Evolutionary conservation across 2,113 vertebrate genomes (phyloP).

Genomic region (Lepus americanus): DNA sequence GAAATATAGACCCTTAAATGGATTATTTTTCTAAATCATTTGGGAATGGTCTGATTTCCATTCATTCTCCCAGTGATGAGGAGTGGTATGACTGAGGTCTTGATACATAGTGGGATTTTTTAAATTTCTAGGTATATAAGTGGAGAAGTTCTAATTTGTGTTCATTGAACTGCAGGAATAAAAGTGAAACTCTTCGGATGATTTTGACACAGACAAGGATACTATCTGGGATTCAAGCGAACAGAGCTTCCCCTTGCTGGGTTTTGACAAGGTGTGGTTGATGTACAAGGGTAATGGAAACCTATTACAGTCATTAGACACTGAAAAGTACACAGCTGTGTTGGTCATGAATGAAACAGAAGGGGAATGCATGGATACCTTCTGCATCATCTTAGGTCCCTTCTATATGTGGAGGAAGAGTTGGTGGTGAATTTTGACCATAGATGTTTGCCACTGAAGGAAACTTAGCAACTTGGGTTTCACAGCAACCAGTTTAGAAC

Average conservation of each 20-base stretch:
- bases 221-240: neutral
- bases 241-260: neutral
- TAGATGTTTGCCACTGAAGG: neutral
- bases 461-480: neutral
- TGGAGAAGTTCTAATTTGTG: neutral
- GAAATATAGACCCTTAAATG: neutral
- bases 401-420: neutral
- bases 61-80: neutral
- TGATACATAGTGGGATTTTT: neutral
- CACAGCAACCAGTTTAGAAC: neutral
- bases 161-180: neutral
- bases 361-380: neutral
- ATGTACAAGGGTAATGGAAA: neutral
- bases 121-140: neutral
- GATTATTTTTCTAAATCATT: neutral
- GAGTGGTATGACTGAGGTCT: neutral
- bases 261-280: neutral
- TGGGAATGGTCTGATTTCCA: neutral
- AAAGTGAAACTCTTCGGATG: neutral
- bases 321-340: fast-evolving
- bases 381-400: neutral
- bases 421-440: neutral
- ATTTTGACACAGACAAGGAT: neutral
- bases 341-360: neutral
- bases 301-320: neutral